Evolutionary conservation across 2,797 vertebrate genomes (phyloP).

Genomic region (Bradypodion ventrale): DNA sequence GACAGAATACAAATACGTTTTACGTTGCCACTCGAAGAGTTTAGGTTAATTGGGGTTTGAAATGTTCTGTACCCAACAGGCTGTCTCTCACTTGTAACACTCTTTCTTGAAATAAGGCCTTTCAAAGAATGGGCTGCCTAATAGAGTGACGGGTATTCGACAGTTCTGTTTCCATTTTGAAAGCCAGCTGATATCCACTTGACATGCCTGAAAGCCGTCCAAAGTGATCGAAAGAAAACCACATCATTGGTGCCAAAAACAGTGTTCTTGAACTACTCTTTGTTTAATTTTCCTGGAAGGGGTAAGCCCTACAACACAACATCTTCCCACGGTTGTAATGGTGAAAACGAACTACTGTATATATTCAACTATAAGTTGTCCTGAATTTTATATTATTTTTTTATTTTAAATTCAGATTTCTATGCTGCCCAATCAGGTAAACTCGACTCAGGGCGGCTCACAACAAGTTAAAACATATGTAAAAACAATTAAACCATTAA

Average conservation of each 20-base stretch:
- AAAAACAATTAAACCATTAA: too few species aligned
- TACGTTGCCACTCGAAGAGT: constrained; percentile 73
- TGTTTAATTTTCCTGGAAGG: neutral
- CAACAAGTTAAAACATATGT: too few species aligned
- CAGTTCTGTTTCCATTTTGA: constrained; percentile 33
- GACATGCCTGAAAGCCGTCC: constrained; percentile 37
- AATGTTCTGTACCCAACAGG: constrained; percentile 65
- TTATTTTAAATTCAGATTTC: too few species aligned
- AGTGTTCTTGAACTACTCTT: neutral
- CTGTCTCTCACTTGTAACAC: constrained; percentile 46
- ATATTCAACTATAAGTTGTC: too few species aligned
- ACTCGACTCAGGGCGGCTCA: too few species aligned
- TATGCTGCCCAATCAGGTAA: too few species aligned
- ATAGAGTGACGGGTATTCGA: constrained; percentile 43
- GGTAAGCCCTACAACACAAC: too few species aligned
- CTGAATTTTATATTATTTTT: too few species aligned
- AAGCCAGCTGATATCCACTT: constrained; percentile 20
- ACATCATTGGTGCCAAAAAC: constrained; percentile 3
- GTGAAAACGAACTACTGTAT: too few species aligned
- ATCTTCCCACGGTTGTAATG: too few species aligned
- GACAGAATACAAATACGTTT: constrained; percentile 70
- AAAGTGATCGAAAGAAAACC: constrained; percentile 25
- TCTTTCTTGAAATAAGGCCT: constrained; percentile 61
- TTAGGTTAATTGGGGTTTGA: constrained; percentile 77
- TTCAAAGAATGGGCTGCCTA: constrained; percentile 51